Base-by-base conservation (phyloP, 2,113 vertebrate genomes). In the Callionymus lyra region DNA sequence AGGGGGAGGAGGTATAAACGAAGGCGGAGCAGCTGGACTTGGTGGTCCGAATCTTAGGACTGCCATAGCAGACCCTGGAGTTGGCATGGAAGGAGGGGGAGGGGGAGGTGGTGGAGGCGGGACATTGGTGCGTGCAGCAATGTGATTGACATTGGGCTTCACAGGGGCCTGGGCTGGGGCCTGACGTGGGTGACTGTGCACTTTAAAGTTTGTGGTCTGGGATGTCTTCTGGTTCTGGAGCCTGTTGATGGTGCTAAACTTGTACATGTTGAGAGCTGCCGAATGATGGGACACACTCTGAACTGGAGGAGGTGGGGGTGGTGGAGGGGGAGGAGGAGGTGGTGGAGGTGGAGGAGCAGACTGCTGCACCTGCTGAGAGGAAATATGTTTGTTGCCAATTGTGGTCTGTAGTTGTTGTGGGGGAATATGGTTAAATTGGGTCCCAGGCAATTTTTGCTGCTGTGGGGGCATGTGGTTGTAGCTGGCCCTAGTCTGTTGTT, bases 211-310 rank as follows among this genome's bases (percentile, higher is more conserved):
- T n/a, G 68, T 37, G 0, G 59, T 38, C 51, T 76, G 85, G 11
- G 13, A 31, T 3, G 47, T 16, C 6, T 60, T 70, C 60, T 79
- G 74, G 68, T 89, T 88, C 77, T 91, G 88, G 38, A 92, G 72
- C 41, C 89, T 59, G 21, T 82, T 86, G 64, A 94, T 91, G 3
- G 91, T 94, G 80, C 90, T 94, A 76, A 82, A 93, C 59, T 94
- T 94, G 57, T 91, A 92, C 77, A 91, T 72, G 1, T 82, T 76
- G 27, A 84, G 85, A 0, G 76, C 59, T 0, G 80, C 44, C 9
- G 88, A 78, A 76, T 89, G 70, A 73, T 88, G 85, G 0, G 87
- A 86, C 0, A 82, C 47, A 59, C 0, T 78, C 54, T 0, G 82
- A 54, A 81, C 77, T 0, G 81, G 83, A 0, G 85, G 87, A 0